These are phyloP conservation scores for Galeruca laticollis DNA, from an alignment of 2,888 invertebrate species.

Conservation along the genomic window DNA sequence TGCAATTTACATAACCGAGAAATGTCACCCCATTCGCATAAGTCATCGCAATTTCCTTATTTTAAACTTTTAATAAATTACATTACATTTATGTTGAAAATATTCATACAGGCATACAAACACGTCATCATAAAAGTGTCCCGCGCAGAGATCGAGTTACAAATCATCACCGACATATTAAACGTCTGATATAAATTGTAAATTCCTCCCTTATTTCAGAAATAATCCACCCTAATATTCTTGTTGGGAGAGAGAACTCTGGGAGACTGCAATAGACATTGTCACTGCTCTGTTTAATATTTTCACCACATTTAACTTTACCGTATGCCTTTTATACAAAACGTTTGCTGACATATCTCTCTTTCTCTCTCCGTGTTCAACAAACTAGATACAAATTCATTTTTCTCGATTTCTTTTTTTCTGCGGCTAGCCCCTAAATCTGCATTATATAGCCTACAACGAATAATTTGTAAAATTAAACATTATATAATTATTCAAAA, in stretches of 20 bases:
- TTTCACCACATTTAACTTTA: constrained; percentile 64
- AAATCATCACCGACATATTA: constrained; percentile 46
- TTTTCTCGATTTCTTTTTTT: constrained; percentile 34
- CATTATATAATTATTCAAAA: background rate
- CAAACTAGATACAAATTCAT: constrained; percentile 54
- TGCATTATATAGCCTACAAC: background rate
- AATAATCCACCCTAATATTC: constrained; percentile 52
- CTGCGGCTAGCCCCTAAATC: constrained; percentile 10
- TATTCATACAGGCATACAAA: constrained; percentile 39
- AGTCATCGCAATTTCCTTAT: constrained; percentile 20
- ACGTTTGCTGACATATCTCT: constrained; percentile 59
- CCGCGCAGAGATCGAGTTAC: constrained; percentile 44
- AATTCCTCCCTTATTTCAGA: constrained; percentile 51
- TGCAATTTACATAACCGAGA: background rate
- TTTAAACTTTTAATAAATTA: constrained; percentile 29
- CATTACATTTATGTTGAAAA: constrained; percentile 35
- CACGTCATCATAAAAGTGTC: constrained; percentile 43
- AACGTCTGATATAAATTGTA: constrained; percentile 45
- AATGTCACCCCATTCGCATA: constrained; percentile 5
- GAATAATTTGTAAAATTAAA: background rate
- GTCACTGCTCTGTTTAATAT: constrained; percentile 63
- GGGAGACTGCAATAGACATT: constrained; percentile 59
- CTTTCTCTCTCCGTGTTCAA: constrained; percentile 57
- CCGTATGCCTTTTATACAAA: constrained; percentile 58
- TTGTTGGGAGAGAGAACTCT: constrained; percentile 47